These are phyloP conservation scores for Anguilla rostrata DNA, from an alignment of 2,113 vertebrate species.

Conservation along the genomic window DNA sequence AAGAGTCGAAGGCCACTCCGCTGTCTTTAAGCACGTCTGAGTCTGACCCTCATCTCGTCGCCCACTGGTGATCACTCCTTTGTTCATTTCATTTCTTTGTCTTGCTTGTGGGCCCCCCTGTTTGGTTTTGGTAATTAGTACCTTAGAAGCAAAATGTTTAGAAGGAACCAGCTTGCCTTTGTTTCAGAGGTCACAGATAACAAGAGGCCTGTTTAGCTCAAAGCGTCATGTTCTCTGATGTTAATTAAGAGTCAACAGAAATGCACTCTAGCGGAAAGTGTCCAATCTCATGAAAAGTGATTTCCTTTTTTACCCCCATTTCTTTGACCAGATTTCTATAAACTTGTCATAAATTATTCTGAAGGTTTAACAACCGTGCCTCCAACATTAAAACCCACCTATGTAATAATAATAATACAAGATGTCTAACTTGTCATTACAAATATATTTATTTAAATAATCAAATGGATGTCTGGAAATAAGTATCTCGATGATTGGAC, in stretches of 20 bases:
- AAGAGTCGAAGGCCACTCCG: background rate
- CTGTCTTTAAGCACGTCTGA: background rate
- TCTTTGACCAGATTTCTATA: background rate
- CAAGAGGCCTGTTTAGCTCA: background rate
- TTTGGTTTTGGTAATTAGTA: background rate
- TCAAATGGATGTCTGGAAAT: too few relatives aligned
- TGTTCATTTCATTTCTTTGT: background rate
- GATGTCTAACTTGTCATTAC: background rate
- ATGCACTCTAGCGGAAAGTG: background rate
- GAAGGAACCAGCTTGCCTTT: background rate
- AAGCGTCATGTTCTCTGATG: background rate
- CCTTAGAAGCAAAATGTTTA: background rate
- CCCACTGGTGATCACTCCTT: background rate
- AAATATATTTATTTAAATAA: background rate
- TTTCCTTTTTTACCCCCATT: background rate
- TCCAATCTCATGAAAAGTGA: background rate
- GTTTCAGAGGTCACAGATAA: background rate
- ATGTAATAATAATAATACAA: background rate
- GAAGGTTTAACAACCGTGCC: background rate
- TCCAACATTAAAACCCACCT: background rate
- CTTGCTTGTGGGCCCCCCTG: background rate
- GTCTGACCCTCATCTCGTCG: background rate
- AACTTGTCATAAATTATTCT: background rate
- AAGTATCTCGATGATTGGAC: too few relatives aligned
- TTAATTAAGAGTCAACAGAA: constrained; percentile 9